phyloP scores from a whole-genome alignment of 2,888 invertebrate genomes.

The Peribatodes rhomboidaria region DNA sequence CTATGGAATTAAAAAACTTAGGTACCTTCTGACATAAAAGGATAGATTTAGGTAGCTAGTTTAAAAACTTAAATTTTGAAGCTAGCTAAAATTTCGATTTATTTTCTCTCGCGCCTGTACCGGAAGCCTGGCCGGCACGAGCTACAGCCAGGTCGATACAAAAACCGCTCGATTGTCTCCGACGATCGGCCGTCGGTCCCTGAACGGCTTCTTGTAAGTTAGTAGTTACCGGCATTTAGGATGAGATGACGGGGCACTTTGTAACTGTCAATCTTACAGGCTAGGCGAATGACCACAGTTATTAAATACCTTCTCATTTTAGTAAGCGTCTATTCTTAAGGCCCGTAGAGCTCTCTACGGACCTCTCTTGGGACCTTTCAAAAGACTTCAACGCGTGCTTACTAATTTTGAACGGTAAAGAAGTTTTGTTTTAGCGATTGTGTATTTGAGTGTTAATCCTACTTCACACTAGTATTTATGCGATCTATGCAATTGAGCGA shows the following conservation, averaged over 20 bases:
- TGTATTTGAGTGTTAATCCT: no score
- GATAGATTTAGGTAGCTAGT: no score
- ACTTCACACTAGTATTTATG: no score
- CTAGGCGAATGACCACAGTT: no score
- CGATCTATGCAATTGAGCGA: no score
- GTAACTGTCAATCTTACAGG: no score
- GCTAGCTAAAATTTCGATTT: not conserved
- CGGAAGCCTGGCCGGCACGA: conserved; percentile 73
- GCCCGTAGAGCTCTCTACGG: not conserved
- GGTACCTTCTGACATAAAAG: no score
- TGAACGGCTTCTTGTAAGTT: conserved; percentile 1
- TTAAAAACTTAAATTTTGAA: not conserved
- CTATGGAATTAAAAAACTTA: no score
- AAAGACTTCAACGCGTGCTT: conserved; percentile 20
- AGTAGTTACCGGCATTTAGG: not conserved
- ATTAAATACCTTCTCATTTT: no score
- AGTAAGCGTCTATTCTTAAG: conserved; percentile 18
- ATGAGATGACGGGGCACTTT: conserved; percentile 5
- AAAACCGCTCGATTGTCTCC: conserved; percentile 66
- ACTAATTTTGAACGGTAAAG: not conserved
- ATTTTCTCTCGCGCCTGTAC: conserved; percentile 56
- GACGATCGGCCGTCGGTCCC: conserved; percentile 46
- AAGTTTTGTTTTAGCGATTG: no score
- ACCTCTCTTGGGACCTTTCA: conserved; percentile 1
- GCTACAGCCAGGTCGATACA: conserved; percentile 57